phyloP scores from a whole-genome alignment of 2,888 invertebrate species.

The Tachina lurida region DNA sequence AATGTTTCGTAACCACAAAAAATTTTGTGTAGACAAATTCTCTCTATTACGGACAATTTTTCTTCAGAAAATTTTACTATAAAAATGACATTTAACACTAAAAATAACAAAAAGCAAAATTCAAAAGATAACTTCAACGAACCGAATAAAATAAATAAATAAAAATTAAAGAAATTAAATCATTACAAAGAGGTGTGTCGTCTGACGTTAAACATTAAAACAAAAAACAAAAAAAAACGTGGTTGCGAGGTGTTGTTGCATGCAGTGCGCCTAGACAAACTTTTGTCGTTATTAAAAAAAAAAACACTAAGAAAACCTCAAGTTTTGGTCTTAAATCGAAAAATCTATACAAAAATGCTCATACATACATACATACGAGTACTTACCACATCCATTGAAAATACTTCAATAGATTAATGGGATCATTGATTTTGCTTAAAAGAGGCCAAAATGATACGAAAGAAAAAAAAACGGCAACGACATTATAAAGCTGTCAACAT shows the following conservation, averaged over 20 bases:
- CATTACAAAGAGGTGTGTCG: constrained; percentile 56
- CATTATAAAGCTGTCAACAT: constrained; percentile 45
- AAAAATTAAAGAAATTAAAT: constrained; percentile 54
- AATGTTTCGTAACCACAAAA: no score
- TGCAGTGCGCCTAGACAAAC: constrained; percentile 1
- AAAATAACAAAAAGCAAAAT: constrained; percentile 17
- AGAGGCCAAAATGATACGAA: constrained; percentile 2
- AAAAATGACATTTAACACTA: constrained; percentile 27
- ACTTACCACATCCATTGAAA: constrained; percentile 20
- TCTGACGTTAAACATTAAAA: constrained; percentile 41
- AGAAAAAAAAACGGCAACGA: constrained; percentile 13
- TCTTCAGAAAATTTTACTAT: neutral
- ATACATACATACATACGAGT: constrained; percentile 6
- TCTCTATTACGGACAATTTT: no score
- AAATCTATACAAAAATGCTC: neutral
- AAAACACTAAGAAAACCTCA: neutral
- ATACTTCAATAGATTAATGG: constrained; percentile 39
- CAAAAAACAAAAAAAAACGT: constrained; percentile 6
- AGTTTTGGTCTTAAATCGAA: neutral
- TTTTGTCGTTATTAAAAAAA: neutral
- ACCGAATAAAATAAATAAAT: constrained; percentile 27
- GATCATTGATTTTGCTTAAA: constrained; percentile 42
- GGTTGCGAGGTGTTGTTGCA: constrained; percentile 37
- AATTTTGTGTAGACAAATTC: no score
- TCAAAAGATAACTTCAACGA: neutral